phyloP scores from a whole-genome alignment of 2,888 invertebrate genomes.

The Lutraria lutraria region DNA sequence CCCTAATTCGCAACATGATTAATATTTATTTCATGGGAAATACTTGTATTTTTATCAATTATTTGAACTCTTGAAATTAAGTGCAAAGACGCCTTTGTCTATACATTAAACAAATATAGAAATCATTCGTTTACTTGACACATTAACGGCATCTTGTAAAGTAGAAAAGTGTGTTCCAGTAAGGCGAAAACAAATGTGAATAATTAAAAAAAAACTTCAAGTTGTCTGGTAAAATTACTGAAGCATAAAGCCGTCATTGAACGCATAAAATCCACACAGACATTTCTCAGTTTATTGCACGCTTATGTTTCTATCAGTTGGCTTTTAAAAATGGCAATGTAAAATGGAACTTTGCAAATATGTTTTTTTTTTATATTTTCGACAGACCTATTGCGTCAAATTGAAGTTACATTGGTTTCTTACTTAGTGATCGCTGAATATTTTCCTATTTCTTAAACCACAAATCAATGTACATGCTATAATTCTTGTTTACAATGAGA shows the following conservation, averaged over 20 bases:
- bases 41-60: too few species aligned
- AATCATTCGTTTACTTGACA: not conserved
- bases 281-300: not conserved
- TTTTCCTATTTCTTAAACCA: too few species aligned
- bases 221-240: not conserved
- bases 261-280: not conserved
- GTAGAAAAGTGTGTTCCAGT: not conserved
- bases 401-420: not conserved
- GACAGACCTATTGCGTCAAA: not conserved
- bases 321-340: not conserved
- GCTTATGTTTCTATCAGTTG: not conserved
- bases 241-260: not conserved
- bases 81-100: not conserved
- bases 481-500: not conserved
- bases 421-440: too few species aligned
- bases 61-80: not conserved
- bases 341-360: not conserved
- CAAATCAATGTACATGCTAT: not conserved
- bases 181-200: not conserved
- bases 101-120: not conserved
- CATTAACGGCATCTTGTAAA: not conserved
- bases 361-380: not conserved
- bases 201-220: not conserved
- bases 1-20: too few species aligned
- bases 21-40: too few species aligned